A percentile compares a stretch with the other conserved stretches of the same genome.
These are phyloP conservation scores for Loripinus fragilis DNA, from an alignment of 2,888 invertebrate genomes.

Conservation along the genomic window DNA sequence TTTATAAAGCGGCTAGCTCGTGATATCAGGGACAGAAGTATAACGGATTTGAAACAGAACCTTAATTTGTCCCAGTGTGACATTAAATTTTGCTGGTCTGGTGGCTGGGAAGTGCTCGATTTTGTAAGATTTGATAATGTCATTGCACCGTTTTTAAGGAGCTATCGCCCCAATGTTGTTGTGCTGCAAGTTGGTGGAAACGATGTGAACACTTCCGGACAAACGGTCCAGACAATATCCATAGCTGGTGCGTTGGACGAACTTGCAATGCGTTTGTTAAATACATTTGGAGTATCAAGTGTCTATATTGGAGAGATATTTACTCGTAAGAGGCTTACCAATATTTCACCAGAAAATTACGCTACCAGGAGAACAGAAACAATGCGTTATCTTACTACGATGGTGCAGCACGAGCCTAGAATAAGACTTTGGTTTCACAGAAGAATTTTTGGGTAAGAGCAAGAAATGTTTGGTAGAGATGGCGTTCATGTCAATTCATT, in stretches of 20 bases:
- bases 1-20: neutral
- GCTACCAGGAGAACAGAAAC: neutral
- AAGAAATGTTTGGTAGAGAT: neutral
- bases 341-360: neutral
- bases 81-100: neutral
- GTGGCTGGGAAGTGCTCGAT: neutral
- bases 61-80: neutral
- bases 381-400: neutral
- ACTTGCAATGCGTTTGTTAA: neutral
- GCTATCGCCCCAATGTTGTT: neutral
- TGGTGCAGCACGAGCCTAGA: neutral
- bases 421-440: neutral
- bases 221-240: neutral
- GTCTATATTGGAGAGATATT: neutral
- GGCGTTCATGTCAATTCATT: neutral
- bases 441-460: neutral
- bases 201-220: neutral
- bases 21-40: neutral
- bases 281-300: neutral
- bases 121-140: neutral
- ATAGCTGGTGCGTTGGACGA: neutral
- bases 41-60: neutral
- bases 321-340: neutral
- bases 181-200: neutral
- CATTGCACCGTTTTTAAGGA: neutral